phyloP scores from a whole-genome alignment of 2,113 vertebrate genomes.

The Oreocharis arfaki region DNA sequence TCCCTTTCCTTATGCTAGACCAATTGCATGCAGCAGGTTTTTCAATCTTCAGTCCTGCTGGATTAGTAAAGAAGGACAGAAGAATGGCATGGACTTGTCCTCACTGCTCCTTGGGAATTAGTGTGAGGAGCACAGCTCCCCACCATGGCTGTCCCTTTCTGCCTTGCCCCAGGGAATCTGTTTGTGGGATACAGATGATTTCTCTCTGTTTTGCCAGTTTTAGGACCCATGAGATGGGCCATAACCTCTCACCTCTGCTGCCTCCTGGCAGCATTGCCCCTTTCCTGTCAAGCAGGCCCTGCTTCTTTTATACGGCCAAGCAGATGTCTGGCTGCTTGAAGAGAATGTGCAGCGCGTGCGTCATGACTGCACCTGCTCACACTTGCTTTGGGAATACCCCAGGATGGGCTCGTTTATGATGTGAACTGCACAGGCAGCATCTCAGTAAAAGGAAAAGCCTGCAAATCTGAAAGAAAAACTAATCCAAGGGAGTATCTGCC shows the following conservation, averaged over 20 bases:
- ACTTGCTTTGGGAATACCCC: slow-evolving; percentile 25
- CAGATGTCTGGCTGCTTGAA: slow-evolving; percentile 22
- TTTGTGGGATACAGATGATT: background rate
- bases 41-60: background rate
- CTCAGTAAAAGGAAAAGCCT: background rate
- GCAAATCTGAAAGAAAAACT: background rate
- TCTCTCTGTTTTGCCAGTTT: background rate
- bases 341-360: background rate
- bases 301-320: slow-evolving; percentile 22
- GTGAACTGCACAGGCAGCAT: background rate
- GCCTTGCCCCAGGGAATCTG: background rate
- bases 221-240: background rate
- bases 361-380: slow-evolving; percentile 38
- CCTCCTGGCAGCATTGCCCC: background rate
- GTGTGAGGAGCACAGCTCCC: background rate
- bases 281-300: slow-evolving; percentile 20
- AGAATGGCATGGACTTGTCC: background rate
- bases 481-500: background rate
- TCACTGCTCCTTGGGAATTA: background rate
- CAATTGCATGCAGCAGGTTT: background rate
- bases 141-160: background rate
- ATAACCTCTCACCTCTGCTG: background rate
- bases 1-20: background rate
- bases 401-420: background rate
- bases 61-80: background rate